Evolutionary conservation across 1,140 invertebrate species (phyloP), one percentile per base, ranked within the genome.

Genomic region (Lepidurus couesii): DNA sequence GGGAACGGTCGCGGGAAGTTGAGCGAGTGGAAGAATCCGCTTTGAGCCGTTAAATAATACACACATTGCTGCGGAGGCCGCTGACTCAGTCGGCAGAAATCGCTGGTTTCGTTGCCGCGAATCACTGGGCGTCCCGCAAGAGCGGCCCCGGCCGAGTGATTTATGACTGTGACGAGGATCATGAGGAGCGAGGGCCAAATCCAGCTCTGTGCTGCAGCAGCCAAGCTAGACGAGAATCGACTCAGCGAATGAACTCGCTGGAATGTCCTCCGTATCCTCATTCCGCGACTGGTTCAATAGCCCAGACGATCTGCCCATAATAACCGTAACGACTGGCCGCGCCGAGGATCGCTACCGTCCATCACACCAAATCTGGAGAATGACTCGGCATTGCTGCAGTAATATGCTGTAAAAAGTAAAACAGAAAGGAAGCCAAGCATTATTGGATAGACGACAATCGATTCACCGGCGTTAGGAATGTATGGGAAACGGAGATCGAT

Each of bases 1-100:
- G 87, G 84, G 84, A 95, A 95, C 1, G 89, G 86, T 43, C 88
- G 85, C 0, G 95, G 95, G 82, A 96, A 96, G 82, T 65, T 65
- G 16, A 65, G 16, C 53, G 53, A 65, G 13, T 65, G 53, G 53
- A 65, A 65, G 13, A n/a, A 65, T 65, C 53, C 53, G 6, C 53
- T 65, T 65, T 65, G 53, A 21, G 53, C 53, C 6, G 53, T 65
- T 65, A 65, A 65, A n/a, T 65, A 65, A 65, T 65, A 65, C 16
- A 65, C 53, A 65, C 53, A 65, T 65, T 21, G 53, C 13, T 65
- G 53, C 16, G 53, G 53, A n/a, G 53, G 53, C 21, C 53, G 53
- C 53, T 65, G 53, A 16, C n/a, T 16, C 53, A 21, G 53, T 65
- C 7, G n/a, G 53, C 53, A 65, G 21, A 13, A 65, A 65, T 65